A percentile compares a stretch with the other conserved stretches of the same genome.
phyloP scores from a whole-genome alignment of 2,797 vertebrate species.

The Sebastes minor region DNA sequence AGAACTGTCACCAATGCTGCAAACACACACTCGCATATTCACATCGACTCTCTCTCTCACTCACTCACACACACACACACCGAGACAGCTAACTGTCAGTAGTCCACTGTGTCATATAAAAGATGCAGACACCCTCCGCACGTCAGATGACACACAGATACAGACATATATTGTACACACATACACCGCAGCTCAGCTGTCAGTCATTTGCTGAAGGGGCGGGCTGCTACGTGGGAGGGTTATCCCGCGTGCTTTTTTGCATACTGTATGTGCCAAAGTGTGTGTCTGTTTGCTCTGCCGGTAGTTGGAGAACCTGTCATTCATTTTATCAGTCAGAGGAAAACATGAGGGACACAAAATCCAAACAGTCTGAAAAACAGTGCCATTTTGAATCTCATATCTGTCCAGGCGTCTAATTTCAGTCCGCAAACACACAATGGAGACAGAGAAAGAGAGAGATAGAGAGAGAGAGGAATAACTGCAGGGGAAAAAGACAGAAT shows the following conservation, averaged over 20 bases:
- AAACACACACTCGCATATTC: constrained; percentile 32
- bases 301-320: constrained; percentile 30
- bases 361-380: constrained; percentile 12
- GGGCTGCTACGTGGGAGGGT: constrained; percentile 16
- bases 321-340: constrained; percentile 15
- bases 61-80: neutral
- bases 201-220: constrained; percentile 47
- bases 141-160: constrained; percentile 51
- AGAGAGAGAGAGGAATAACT: constrained; percentile 6
- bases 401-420: constrained; percentile 16
- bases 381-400: constrained; percentile 17
- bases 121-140: constrained; percentile 60
- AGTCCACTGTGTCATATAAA: constrained; percentile 66
- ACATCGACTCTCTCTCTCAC: neutral
- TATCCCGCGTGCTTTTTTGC: constrained; percentile 38
- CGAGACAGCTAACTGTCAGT: constrained; percentile 63
- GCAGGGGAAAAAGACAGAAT: constrained; percentile 1
- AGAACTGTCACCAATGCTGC: constrained; percentile 52
- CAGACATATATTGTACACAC: constrained; percentile 32
- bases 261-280: constrained; percentile 26
- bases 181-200: constrained; percentile 43
- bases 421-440: constrained; percentile 2
- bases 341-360: constrained; percentile 12
- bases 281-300: neutral
- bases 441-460: neutral